These are phyloP conservation scores for Eucera pruinosa DNA, from an alignment of 2,888 invertebrate genomes.

Conservation along the genomic window DNA sequence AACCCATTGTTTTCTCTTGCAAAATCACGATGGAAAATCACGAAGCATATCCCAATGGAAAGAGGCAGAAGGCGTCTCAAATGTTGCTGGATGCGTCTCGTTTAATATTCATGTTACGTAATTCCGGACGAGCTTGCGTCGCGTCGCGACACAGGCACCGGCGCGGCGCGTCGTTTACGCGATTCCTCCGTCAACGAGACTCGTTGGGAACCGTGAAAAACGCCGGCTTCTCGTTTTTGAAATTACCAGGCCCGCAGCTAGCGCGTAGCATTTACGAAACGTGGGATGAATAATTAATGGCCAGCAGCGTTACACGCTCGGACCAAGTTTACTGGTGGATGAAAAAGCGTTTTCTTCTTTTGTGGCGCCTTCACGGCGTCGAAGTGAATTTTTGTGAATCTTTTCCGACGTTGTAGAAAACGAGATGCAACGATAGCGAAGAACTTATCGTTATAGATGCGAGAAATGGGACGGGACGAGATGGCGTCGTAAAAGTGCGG, in stretches of 20 bases:
- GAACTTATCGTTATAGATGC: neutral
- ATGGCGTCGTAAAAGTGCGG: neutral
- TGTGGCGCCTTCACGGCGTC: neutral
- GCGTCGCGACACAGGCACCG: constrained; percentile 10
- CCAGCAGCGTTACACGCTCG: constrained; percentile 2
- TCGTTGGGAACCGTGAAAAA: constrained; percentile 57
- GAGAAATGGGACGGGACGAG: constrained; percentile 15
- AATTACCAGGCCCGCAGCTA: constrained; percentile 51
- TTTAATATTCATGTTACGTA: constrained; percentile 66
- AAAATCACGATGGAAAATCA: neutral
- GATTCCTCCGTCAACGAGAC: constrained; percentile 40
- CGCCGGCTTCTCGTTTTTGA: constrained; percentile 39
- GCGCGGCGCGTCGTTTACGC: constrained; percentile 42
- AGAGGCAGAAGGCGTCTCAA: constrained; percentile 35
- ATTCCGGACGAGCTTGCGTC: constrained; percentile 34
- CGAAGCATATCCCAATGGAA: constrained; percentile 4
- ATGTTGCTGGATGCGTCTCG: constrained; percentile 54
- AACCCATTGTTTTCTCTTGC: no score
- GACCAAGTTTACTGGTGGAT: constrained; percentile 6
- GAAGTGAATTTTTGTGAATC: constrained; percentile 27
- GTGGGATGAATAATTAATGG: constrained; percentile 70
- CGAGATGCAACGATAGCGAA: neutral
- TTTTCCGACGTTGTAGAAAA: neutral
- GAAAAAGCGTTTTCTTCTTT: constrained; percentile 50
- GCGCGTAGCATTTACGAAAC: constrained; percentile 63